These are phyloP conservation scores for Lepilemur ruficaudatus DNA, from an alignment of 2,797 vertebrate genomes.

Conservation along the genomic window DNA sequence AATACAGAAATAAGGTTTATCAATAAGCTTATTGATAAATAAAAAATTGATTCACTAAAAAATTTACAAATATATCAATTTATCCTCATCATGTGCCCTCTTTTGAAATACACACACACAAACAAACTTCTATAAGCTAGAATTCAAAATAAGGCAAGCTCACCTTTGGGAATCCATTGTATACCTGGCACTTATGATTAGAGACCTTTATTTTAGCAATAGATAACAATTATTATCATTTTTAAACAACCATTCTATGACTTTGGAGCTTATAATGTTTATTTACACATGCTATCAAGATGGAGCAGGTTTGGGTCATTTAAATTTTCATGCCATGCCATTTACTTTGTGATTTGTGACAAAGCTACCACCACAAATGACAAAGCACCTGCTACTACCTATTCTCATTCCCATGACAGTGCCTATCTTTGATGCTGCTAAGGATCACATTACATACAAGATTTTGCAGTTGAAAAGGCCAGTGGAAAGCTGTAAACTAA, in stretches of 20 bases:
- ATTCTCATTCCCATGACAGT: conserved; percentile 57
- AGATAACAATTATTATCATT: not conserved
- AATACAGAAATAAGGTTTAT: not conserved
- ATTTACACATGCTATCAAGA: not conserved
- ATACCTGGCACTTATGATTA: not conserved
- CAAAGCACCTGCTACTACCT: conserved; percentile 37
- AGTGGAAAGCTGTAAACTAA: conserved; percentile 78
- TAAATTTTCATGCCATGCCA: not conserved
- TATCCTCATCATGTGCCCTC: not conserved
- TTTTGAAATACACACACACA: not conserved
- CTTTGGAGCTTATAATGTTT: not conserved
- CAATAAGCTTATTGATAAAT: not conserved
- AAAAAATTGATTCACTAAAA: not conserved
- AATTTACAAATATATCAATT: not conserved
- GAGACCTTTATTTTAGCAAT: not conserved
- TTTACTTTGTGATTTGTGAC: not conserved
- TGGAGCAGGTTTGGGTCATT: not conserved
- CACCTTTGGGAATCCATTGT: not conserved
- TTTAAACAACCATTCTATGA: not conserved
- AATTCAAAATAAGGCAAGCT: not conserved
- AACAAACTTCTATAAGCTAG: not conserved
- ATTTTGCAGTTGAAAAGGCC: conserved; percentile 78
- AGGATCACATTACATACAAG: conserved; percentile 69
- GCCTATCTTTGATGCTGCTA: conserved; percentile 66
- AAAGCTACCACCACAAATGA: conserved; percentile 2